Percentiles rank a stretch among this genome's conserved stretches.
Conservation (phyloP, 2,113 vertebrate genomes). For the Pseudorectes ferrugineus region DNA sequence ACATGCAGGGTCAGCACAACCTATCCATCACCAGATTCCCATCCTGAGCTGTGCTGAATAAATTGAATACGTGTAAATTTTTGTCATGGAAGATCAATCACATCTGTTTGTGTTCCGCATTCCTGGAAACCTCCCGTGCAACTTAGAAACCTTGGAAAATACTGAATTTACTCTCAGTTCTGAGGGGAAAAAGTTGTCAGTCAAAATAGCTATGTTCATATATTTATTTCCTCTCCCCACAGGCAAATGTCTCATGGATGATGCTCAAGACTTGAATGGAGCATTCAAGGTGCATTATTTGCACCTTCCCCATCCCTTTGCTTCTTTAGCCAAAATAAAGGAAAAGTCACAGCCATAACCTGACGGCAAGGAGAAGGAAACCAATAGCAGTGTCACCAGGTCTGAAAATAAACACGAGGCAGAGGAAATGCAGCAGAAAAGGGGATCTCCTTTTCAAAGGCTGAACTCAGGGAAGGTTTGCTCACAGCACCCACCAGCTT, state of each 20-base stretch:
- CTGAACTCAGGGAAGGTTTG: background rate
- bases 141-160: background rate
- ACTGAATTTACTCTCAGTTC: background rate
- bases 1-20: background rate
- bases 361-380: background rate
- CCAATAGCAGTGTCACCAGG: background rate
- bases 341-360: background rate
- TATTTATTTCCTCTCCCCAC: background rate
- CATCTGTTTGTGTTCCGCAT: background rate
- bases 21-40: background rate
- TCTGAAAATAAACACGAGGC: background rate
- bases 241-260: background rate
- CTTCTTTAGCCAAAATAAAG: background rate
- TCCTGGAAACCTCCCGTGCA: background rate
- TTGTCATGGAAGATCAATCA: background rate
- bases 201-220: background rate
- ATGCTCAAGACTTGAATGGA: background rate
- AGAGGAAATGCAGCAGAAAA: background rate
- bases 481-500: background rate
- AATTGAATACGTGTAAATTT: fast-evolving
- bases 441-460: background rate
- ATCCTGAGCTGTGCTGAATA: background rate
- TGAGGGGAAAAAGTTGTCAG: background rate
- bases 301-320: background rate
- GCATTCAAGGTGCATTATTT: background rate